Base-by-base conservation (phyloP, 2,797 vertebrate genomes). In the Rhinella marina region DNA sequence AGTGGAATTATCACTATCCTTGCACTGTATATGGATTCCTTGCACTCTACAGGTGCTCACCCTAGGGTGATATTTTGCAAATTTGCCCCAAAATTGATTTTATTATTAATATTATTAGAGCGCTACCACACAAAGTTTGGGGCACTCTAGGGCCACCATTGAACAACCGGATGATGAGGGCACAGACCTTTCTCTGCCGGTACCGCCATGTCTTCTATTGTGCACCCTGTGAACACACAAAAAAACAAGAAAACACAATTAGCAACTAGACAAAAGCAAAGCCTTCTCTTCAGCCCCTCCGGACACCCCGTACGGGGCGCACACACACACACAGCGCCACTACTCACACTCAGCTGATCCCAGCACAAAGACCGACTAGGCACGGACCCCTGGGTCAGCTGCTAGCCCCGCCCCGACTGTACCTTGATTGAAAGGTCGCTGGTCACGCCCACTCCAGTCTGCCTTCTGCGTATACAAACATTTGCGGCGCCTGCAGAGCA, bases 121-220 rank as follows among this genome's bases (percentile, higher is more conserved):
- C 16, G 13, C 10, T 5, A 7, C 8, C 14, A 4, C 16, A 68
- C 16, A 13, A 41, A 5, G 77, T 57, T 72, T 27, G 7, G 13
- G 8, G 11, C 16, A 7, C 10, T 4, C 54, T 41, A 17, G 11
- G 16, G 21, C 2, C 41, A 12, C 10, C 8, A 10, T 57, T 11
- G 23, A 5, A 9, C 62, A 10, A 25, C 11, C 7, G 7, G 50
- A 23, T 7, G 56, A 61, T 16, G 19, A 6, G 12, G 25, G 2
- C 17, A n/a, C 85, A 86, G n/a, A 90, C 90, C 87, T n/a, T 19
- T 54, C 62, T 86, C 90, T 16, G 90, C 90, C 8, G 87, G 29
- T 13, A 7, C 82, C 64, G 87, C 82, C 90, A 90, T 90, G 56
- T 23, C 82, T 32, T 7, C 54, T 27, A 2, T 25, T 59, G 0